Evolutionary conservation across 2,888 invertebrate species (phyloP), one percentile per base, ranked within the genome.

Genomic region (Diadegma fenestrale): DNA sequence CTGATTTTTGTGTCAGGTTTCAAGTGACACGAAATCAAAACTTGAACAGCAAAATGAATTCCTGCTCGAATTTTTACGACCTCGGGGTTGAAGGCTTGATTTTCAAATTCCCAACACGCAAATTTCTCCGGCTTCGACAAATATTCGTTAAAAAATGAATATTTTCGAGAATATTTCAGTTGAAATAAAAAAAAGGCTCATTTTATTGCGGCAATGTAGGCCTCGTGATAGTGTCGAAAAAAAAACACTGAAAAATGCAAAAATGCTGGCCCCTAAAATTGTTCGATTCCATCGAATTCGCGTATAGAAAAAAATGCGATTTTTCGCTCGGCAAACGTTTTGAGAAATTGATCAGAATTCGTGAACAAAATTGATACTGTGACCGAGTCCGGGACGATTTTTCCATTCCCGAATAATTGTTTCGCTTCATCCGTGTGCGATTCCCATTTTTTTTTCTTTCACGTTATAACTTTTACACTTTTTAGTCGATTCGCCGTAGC

Each of bases 401-500:
- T 45, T 41, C 17, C 22, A 30, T 8, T 8, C 3, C 26, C 26
- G 6, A 14, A 69, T n/a, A 33, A 33, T 33, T 69, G 30, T 10
- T 14, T 43, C 22, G 43, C 30, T 48, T 43, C 43, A 69, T 45
- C 48, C 17, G 30, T n/a, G 48, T 69, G 22, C 14, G 33, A 41
- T 33, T 54, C 37, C 54, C n/a, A 0, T 33, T 54, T 68, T 22
- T 19, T 76, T 48, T 54, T 19, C n/a, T 10, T 26, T 37, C 19
- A 14, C 19, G 54, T 30, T 58, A 68, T 63, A 72, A 43, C 19
- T 45, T 79, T 14, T 61, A 41, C 26, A 22, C 17, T 58, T 41
- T 73, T 33, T 64, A 68, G 54, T 80, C 79, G 76, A 73, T 78
- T 84, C 69, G 61, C 75, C 79, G 51, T 69, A 79, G 61, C 72